Conservation (phyloP, 2,888 invertebrate genomes). For the Microplitis deprimator region DNA sequence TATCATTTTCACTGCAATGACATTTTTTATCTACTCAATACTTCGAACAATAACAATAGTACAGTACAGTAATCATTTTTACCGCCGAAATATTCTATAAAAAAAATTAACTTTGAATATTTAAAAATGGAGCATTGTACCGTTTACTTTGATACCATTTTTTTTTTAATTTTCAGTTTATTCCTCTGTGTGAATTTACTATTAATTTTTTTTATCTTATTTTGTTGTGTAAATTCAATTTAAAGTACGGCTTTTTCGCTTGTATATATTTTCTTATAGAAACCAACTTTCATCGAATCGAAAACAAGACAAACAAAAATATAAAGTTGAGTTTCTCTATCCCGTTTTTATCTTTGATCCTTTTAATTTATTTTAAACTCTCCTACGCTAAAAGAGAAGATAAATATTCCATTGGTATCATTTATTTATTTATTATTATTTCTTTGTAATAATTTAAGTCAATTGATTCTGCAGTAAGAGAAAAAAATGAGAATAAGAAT, state of each 20-base stretch:
- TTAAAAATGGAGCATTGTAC: no score
- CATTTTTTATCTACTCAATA: background rate
- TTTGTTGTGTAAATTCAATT: background rate
- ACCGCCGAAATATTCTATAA: no score
- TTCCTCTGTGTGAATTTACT: no score
- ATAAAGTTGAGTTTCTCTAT: background rate
- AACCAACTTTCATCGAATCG: background rate
- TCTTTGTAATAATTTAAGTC: background rate
- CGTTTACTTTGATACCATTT: no score
- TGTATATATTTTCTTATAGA: background rate
- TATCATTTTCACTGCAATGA: background rate
- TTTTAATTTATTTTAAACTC: background rate
- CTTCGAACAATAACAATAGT: background rate
- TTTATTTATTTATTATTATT: background rate
- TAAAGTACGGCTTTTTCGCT: background rate
- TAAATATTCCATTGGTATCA: background rate
- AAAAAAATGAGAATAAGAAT: background rate
- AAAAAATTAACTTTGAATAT: no score
- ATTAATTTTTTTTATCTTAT: no score
- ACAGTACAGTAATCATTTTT: no score
- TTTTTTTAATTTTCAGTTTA: no score
- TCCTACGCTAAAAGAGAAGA: background rate
- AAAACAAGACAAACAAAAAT: background rate
- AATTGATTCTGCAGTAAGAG: background rate
- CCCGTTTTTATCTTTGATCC: background rate